Percentiles rank a stretch among this genome's conserved stretches.
Evolutionary conservation across 2,797 vertebrate species (phyloP).

Genomic region (Tapera naevia): DNA sequence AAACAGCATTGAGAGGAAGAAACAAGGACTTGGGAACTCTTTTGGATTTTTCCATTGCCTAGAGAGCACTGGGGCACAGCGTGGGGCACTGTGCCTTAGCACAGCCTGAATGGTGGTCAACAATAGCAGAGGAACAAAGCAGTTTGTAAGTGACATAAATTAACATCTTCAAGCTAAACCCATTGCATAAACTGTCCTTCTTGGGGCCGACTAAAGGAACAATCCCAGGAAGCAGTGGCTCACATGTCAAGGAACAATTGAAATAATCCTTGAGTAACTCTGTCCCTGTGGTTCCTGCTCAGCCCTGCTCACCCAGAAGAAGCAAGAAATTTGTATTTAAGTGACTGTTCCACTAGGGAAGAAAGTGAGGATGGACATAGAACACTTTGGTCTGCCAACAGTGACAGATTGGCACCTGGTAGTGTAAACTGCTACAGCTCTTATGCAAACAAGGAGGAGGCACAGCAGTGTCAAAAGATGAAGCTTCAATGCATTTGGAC

Average conservation of each 20-base stretch:
- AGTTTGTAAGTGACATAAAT: neutral
- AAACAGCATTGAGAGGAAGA: neutral
- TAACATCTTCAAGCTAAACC: neutral
- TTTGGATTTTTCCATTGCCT: neutral
- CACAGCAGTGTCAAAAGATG: neutral
- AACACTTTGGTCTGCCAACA: neutral
- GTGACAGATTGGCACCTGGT: neutral
- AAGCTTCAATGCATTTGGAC: neutral
- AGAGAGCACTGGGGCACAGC: neutral
- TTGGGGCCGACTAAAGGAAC: neutral
- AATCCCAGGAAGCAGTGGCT: neutral
- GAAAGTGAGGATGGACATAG: fast-evolving
- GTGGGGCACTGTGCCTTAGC: neutral
- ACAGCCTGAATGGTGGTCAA: neutral
- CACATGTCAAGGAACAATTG: neutral
- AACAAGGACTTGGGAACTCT: neutral
- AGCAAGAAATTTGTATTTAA: neutral
- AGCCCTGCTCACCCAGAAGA: neutral
- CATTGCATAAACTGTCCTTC: neutral
- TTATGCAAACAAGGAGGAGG: neutral
- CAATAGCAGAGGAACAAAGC: neutral
- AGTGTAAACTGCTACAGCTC: neutral
- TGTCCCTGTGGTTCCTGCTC: neutral
- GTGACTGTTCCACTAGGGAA: neutral
- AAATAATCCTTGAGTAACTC: neutral